These are phyloP conservation scores for Istiophorus platypterus DNA, from an alignment of 2,113 vertebrate genomes.

Conservation along the genomic window DNA sequence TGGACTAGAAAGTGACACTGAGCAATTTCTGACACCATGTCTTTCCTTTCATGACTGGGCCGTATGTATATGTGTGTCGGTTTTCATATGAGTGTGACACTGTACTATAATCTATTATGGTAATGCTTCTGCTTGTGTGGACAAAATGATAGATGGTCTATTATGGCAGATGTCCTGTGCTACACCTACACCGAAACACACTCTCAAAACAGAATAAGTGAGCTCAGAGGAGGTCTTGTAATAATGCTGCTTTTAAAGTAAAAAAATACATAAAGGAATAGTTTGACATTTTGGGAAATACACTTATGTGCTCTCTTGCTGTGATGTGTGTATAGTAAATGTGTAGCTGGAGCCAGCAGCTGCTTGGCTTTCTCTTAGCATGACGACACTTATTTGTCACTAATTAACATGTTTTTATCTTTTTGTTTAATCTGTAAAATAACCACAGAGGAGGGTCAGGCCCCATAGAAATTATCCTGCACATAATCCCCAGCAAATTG, in stretches of 20 bases:
- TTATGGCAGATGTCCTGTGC: neutral
- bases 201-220: neutral
- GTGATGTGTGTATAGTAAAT: neutral
- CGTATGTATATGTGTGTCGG: neutral
- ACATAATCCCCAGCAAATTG: neutral
- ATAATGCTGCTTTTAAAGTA: neutral
- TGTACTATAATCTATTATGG: neutral
- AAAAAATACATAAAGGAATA: neutral
- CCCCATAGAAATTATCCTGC: neutral
- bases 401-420: neutral
- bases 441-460: neutral
- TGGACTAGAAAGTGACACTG: constrained; percentile 63
- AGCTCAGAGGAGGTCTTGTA: neutral
- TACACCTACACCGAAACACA: neutral
- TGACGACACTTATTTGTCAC: neutral
- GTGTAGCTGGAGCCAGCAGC: neutral
- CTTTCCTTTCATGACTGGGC: constrained; percentile 1
- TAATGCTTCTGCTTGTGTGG: neutral
- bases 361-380: neutral
- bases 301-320: neutral
- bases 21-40: constrained; percentile 49
- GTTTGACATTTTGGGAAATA: neutral
- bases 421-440: neutral
- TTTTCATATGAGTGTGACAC: constrained; percentile 8
- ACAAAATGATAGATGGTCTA: constrained; percentile 18